Conservation (phyloP, 2,113 vertebrate species). For the Emydocephalus ijimae region DNA sequence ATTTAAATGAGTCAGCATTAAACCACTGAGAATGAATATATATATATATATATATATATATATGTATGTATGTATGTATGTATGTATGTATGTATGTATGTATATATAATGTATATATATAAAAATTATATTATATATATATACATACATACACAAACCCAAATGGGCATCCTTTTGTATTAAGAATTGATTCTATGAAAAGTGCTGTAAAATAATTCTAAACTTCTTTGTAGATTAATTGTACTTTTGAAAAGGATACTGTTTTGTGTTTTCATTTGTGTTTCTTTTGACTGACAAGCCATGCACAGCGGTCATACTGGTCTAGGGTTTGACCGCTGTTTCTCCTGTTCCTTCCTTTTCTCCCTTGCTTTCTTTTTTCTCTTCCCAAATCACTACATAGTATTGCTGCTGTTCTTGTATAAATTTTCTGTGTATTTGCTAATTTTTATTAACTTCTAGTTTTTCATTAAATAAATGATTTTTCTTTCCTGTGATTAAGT, state of each 20-base stretch:
- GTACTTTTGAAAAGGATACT: slow-evolving; percentile 79
- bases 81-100: too few relatives aligned
- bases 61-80: too few relatives aligned
- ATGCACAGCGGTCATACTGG: slow-evolving; percentile 57
- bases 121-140: slow-evolving; percentile 19
- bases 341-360: neutral
- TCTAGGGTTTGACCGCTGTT: slow-evolving; percentile 59
- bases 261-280: slow-evolving; percentile 61
- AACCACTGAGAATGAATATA: slow-evolving; percentile 76
- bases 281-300: slow-evolving; percentile 75
- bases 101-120: slow-evolving; percentile 55
- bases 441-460: slow-evolving; percentile 93
- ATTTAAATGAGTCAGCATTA: slow-evolving; percentile 83
- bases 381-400: slow-evolving; percentile 79
- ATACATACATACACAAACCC: slow-evolving; percentile 61
- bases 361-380: slow-evolving; percentile 49
- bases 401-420: slow-evolving; percentile 83
- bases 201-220: slow-evolving; percentile 92
- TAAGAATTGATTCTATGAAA: slow-evolving; percentile 80
- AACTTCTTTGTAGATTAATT: slow-evolving; percentile 93
- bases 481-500: slow-evolving; percentile 90
- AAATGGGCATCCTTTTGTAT: slow-evolving; percentile 86
- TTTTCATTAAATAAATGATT: slow-evolving; percentile 99
- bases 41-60: too few relatives aligned
- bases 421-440: slow-evolving; percentile 79